Evolutionary conservation across 2,113 vertebrate species (phyloP).

Genomic region (Nycticryphes semicollaris): DNA sequence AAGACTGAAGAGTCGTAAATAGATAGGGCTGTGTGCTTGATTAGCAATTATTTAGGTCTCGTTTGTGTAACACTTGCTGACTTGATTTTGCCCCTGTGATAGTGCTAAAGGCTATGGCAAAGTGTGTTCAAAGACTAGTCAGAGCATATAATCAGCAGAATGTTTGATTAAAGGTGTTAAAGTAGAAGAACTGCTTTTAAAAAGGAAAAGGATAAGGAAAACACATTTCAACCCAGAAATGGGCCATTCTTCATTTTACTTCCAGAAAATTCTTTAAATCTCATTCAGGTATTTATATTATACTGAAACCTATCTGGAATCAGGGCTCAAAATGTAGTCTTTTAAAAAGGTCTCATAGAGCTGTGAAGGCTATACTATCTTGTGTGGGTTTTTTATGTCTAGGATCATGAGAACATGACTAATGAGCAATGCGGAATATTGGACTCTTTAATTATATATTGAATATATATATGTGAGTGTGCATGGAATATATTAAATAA

Average conservation of each 20-base stretch:
- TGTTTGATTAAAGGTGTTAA: not conserved
- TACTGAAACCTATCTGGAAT: not conserved
- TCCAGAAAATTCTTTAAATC: not conserved
- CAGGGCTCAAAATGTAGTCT: not conserved
- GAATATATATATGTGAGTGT: not conserved
- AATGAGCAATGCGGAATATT: not conserved
- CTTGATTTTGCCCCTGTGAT: not conserved
- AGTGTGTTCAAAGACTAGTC: not conserved
- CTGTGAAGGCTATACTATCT: too few species aligned
- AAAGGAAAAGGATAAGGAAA: not conserved
- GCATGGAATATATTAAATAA: not conserved
- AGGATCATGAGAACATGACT: not conserved
- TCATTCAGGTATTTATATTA: not conserved
- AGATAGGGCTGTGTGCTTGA: not conserved
- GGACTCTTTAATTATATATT: not conserved
- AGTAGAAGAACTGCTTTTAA: not conserved
- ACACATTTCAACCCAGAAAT: not conserved
- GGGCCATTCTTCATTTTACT: not conserved
- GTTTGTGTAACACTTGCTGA: slow-evolving; percentile 1
- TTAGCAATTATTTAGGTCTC: slow-evolving; percentile 26
- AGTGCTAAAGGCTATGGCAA: not conserved
- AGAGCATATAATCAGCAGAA: not conserved
- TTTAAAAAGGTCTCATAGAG: not conserved
- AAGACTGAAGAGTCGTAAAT: not conserved
- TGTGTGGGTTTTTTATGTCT: not conserved